Conservation (phyloP, 2,113 vertebrate species). For the Chrysochloris asiatica region DNA sequence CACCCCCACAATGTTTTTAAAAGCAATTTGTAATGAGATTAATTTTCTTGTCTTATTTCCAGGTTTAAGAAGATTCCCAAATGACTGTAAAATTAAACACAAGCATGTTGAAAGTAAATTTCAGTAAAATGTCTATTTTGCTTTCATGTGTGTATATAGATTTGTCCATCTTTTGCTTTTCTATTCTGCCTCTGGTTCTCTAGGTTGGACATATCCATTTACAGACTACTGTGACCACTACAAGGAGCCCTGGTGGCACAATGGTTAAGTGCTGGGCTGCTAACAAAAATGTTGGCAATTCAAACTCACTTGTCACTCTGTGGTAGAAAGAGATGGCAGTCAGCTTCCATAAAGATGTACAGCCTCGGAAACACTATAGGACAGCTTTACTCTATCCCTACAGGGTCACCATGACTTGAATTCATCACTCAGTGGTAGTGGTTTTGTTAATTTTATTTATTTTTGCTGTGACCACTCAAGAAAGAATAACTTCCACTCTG, state of each 20-base stretch:
- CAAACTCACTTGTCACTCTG: too few species aligned
- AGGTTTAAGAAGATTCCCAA: constrained; percentile 73
- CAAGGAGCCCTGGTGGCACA: neutral
- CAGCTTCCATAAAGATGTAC: too few species aligned
- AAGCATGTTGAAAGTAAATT: constrained; percentile 44
- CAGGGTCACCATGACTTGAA: too few species aligned
- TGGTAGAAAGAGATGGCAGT: too few species aligned
- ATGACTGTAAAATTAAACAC: constrained; percentile 52
- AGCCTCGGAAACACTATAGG: too few species aligned
- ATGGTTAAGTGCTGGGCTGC: too few species aligned
- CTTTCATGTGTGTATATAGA: neutral
- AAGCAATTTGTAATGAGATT: constrained; percentile 12
- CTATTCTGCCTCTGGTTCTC: neutral
- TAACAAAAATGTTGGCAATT: too few species aligned
- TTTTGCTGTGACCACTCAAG: too few species aligned
- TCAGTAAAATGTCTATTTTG: constrained; percentile 3
- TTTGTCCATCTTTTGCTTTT: constrained; percentile 33
- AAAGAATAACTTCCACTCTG: too few species aligned
- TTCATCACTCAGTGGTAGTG: too few species aligned
- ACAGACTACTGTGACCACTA: neutral
- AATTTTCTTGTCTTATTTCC: constrained; percentile 62
- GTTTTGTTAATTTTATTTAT: too few species aligned
- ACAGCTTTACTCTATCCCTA: too few species aligned
- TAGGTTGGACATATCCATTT: constrained; percentile 32
- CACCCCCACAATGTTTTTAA: constrained; percentile 29